These are phyloP conservation scores for Aphelocoma coerulescens DNA, from an alignment of 2,113 vertebrate species.

Conservation along the genomic window DNA sequence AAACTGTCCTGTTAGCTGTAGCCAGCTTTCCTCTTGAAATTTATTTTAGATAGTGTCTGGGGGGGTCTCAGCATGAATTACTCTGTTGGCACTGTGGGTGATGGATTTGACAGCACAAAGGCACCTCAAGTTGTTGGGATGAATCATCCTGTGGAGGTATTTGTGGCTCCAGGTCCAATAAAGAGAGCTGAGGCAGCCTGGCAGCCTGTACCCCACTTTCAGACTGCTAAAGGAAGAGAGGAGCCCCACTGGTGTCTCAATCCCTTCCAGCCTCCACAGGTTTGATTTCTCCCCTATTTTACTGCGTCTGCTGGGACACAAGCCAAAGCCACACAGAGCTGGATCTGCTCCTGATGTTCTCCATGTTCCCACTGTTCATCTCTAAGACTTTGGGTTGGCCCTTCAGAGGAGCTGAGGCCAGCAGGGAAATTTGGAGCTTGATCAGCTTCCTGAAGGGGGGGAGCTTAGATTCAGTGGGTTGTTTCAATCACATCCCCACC, in stretches of 20 bases:
- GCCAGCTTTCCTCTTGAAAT: not conserved
- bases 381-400: slow-evolving; percentile 17
- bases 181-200: not conserved
- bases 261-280: slow-evolving; percentile 2
- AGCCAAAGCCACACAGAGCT: slow-evolving; percentile 44
- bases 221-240: not conserved
- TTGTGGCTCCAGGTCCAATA: not conserved
- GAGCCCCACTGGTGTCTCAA: slow-evolving; percentile 8
- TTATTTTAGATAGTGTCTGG: not conserved
- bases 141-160: not conserved
- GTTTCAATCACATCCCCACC: not conserved
- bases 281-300: slow-evolving; percentile 30
- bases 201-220: not conserved
- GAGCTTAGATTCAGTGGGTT: not conserved
- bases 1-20: not conserved
- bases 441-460: not conserved
- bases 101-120: not conserved
- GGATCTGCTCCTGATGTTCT: slow-evolving; percentile 30
- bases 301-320: slow-evolving; percentile 25
- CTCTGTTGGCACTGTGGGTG: not conserved
- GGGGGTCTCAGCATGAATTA: not conserved
- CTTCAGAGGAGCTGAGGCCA: slow-evolving; percentile 25
- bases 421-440: slow-evolving; percentile 41
- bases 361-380: slow-evolving; percentile 27
- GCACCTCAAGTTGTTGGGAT: not conserved